Conservation (phyloP, 2,888 invertebrate genomes). For the Mythimna vitellina region DNA sequence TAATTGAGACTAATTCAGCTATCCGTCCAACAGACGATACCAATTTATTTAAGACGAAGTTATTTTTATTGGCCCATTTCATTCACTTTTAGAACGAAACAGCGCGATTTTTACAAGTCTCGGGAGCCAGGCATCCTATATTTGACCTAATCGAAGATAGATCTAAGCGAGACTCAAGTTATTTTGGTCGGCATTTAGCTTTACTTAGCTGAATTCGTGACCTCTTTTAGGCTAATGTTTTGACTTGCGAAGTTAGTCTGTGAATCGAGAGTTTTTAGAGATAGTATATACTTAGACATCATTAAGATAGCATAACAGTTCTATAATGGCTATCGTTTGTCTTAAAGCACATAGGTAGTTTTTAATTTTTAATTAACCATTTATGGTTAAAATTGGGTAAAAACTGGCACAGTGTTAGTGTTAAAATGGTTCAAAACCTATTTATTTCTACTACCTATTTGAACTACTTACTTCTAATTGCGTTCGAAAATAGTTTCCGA, state of each 20-base stretch:
- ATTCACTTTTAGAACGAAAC: constrained; percentile 70
- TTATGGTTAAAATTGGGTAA: too few species aligned
- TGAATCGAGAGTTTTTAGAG: too few species aligned
- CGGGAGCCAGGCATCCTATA: background rate
- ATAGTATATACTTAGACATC: too few species aligned
- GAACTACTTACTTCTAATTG: too few species aligned
- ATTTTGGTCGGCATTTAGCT: constrained; percentile 42
- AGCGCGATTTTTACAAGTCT: constrained; percentile 65
- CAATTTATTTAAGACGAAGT: constrained; percentile 74
- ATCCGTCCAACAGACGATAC: constrained; percentile 65
- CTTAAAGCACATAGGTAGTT: too few species aligned
- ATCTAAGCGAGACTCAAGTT: constrained; percentile 35
- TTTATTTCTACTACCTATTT: too few species aligned
- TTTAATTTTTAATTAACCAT: too few species aligned
- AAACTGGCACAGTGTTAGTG: too few species aligned
- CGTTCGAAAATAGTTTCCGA: too few species aligned
- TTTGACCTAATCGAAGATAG: constrained; percentile 59
- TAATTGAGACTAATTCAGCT: constrained; percentile 72
- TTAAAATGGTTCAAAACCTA: too few species aligned
- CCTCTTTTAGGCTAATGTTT: constrained; percentile 9
- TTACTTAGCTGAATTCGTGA: constrained; percentile 37
- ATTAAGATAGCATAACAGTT: too few species aligned
- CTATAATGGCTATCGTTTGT: too few species aligned
- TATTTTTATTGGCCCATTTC: constrained; percentile 77
- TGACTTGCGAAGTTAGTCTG: constrained; percentile 7